Base-by-base conservation (phyloP, 2,113 vertebrate genomes). In the Meriones unguiculatus region DNA sequence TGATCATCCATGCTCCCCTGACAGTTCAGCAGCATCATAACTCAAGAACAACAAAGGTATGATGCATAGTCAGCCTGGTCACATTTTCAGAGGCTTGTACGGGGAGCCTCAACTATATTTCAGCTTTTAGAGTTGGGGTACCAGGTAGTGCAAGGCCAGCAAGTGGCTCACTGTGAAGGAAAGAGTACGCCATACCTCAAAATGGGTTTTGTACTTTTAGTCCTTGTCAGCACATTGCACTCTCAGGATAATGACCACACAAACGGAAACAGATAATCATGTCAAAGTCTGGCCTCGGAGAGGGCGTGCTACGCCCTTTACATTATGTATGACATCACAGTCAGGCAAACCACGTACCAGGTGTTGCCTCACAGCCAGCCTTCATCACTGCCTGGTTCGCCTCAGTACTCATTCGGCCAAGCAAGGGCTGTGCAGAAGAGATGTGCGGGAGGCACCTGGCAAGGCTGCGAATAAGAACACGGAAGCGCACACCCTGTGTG, bases 31-130 rank as follows among this genome's bases (percentile, higher is more conserved):
- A 57, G 72, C 12, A 77, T 70, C 54, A 15, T 78, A 50, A 95
- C 78, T 65, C 18, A 12, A 69, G 54, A 78, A 54, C n/a, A 87
- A 96, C 84, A 81, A 89, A 95, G 11, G 12, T 50, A 38, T n/a
- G 65, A 46, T 30, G 20, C 9, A 11, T 87, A 54, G 24, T 62
- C 59, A 77, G 28, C 46, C 57, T 72, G 67, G 84, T 72, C 90
- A 38, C 89, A 95, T 70, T 77, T 95, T 91, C 73, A 95, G 69
- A 95, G 94, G 30, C 17, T 32, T 89, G n/a, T 38, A 64, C 85
- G 59, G 87, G 89, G 80, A 75, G 52, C 7, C 72, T 32, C 52
- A 10, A 67, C 70, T 22, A 18, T 18, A 52, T 54, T 14, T 46
- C 30, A 62, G 90, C 62, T 25, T 50, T 76, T 13, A 75, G 93